Conservation (phyloP, 92 coral and sea anemone genomes). For the Epizoanthus scotinus region DNA sequence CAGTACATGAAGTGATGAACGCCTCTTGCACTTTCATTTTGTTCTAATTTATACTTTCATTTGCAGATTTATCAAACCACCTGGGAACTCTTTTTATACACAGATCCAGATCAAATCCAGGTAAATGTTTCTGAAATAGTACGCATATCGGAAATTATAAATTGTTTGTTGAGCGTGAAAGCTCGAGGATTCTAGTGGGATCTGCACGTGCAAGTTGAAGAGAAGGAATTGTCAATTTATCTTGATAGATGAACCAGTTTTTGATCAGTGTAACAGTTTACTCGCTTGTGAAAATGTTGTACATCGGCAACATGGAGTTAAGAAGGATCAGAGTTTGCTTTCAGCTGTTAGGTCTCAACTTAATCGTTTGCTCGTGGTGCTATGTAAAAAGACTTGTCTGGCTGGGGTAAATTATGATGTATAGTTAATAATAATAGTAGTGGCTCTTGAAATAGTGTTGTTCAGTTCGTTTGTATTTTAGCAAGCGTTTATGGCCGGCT, state of each 20-base stretch:
- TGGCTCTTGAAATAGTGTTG: neutral
- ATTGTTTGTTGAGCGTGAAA: constrained; percentile 1
- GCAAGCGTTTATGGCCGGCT: constrained; percentile 10
- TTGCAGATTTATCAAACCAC: constrained; percentile 93
- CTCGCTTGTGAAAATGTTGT: neutral
- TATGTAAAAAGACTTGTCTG: too few relatives aligned
- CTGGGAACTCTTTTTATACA: constrained; percentile 91
- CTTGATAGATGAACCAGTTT: neutral
- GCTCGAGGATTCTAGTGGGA: neutral
- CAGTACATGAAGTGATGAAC: too few relatives aligned
- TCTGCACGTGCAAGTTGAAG: constrained; percentile 32
- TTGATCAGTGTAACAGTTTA: neutral
- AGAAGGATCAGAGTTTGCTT: too few relatives aligned
- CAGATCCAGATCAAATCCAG: constrained; percentile 70
- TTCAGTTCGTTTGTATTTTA: constrained; percentile 15
- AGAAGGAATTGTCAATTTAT: constrained; percentile 3
- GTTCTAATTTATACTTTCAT: constrained; percentile 21
- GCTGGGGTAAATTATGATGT: too few relatives aligned
- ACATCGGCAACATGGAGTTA: too few relatives aligned
- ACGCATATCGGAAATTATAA: neutral
- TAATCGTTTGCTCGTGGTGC: too few relatives aligned
- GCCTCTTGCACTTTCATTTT: too few relatives aligned
- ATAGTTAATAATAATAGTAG: too few relatives aligned
- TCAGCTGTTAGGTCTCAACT: too few relatives aligned
- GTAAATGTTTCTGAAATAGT: constrained; percentile 27